phyloP scores from a whole-genome alignment of 2,888 invertebrate genomes.

The Acholoe squamosa region DNA sequence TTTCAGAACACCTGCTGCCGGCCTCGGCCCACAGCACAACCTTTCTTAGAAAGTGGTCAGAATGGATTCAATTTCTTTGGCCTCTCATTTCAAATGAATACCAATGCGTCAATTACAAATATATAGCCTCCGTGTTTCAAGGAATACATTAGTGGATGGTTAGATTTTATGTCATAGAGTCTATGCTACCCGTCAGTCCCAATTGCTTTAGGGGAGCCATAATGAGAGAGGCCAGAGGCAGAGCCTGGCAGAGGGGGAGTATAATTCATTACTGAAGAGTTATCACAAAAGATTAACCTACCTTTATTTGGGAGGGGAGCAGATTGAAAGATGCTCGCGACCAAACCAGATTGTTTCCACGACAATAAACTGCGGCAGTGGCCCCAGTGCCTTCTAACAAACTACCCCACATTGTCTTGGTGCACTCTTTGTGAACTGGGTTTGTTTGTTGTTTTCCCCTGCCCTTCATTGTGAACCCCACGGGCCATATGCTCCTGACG shows the following conservation, averaged over 20 bases:
- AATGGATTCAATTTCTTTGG: not conserved
- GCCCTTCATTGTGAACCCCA: not conserved
- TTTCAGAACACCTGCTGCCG: constrained; percentile 44
- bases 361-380: constrained; percentile 11
- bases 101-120: too few relatives aligned
- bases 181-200: too few relatives aligned
- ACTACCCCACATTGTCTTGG: not conserved
- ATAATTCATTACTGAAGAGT: constrained; percentile 1
- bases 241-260: too few relatives aligned
- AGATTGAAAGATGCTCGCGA: constrained; percentile 13
- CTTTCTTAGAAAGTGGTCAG: not conserved
- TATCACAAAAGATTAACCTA: not conserved
- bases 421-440: not conserved
- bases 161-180: too few relatives aligned
- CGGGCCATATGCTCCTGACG: not conserved
- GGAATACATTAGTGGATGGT: too few relatives aligned
- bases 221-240: too few relatives aligned
- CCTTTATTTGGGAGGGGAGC: not conserved
- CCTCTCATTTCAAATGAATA: not conserved
- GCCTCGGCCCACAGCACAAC: not conserved
- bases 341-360: constrained; percentile 29
- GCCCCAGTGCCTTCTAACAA: not conserved
- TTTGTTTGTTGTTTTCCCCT: not conserved
- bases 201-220: too few relatives aligned
- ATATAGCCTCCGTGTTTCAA: too few relatives aligned